phyloP scores from a whole-genome alignment of 1,140 invertebrate genomes.

The Scaptodrosophila lebanonensis region DNA sequence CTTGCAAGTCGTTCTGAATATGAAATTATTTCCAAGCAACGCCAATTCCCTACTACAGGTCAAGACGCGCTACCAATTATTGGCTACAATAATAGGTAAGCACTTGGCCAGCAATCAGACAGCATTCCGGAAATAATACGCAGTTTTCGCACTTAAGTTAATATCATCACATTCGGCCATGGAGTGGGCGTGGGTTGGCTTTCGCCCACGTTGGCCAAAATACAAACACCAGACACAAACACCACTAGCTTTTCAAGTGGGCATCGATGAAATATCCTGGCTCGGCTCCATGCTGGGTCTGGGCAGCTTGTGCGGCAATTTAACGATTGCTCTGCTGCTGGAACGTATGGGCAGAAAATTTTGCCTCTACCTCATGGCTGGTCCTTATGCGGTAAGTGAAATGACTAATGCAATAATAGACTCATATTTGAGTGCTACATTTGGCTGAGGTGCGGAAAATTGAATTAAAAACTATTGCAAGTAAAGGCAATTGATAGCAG shows the following conservation, averaged over 20 bases:
- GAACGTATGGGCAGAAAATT: slow-evolving; percentile 78
- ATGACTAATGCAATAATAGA: no score
- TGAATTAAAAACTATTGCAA: no score
- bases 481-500: no score
- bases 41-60: slow-evolving; percentile 33
- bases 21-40: slow-evolving; percentile 5
- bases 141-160: slow-evolving; percentile 53
- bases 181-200: slow-evolving; percentile 78
- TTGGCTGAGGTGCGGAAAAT: no score
- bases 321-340: slow-evolving; percentile 64
- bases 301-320: slow-evolving; percentile 60
- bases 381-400: slow-evolving; percentile 71
- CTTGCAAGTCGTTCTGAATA: neutral
- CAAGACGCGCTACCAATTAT: slow-evolving; percentile 48
- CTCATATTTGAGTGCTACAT: no score
- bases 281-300: slow-evolving; percentile 70
- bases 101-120: neutral
- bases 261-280: slow-evolving; percentile 66
- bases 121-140: neutral
- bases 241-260: slow-evolving; percentile 53
- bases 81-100: slow-evolving; percentile 60
- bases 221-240: slow-evolving; percentile 44
- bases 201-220: slow-evolving; percentile 67
- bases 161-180: slow-evolving; percentile 77
- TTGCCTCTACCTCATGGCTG: slow-evolving; percentile 67